Evolutionary conservation across 2,113 vertebrate species (phyloP).

Genomic region (Pagrus major): DNA sequence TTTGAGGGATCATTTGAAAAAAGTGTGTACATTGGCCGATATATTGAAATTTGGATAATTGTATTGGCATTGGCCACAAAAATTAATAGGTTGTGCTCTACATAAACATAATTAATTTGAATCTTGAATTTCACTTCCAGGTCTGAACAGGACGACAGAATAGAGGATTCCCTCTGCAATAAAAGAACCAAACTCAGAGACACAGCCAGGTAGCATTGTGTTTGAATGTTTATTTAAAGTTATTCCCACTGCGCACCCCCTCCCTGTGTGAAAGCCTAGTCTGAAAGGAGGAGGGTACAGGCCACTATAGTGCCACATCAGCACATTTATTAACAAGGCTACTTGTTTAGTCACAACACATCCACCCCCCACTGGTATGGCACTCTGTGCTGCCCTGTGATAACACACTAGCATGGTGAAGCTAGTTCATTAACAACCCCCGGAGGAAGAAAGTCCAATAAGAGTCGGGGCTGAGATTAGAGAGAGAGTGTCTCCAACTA

Average conservation of each 20-base stretch:
- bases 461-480: slow-evolving; percentile 17
- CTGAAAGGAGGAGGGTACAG: slow-evolving; percentile 93
- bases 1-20: too few relatives aligned
- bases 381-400: slow-evolving; percentile 76
- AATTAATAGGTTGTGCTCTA: too few relatives aligned
- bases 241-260: slow-evolving; percentile 66
- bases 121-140: not conserved
- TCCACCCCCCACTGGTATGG: slow-evolving; percentile 67
- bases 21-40: too few relatives aligned
- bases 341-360: slow-evolving; percentile 63
- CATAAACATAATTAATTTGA: too few relatives aligned
- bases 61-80: too few relatives aligned
- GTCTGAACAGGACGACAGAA: not conserved
- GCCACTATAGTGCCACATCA: slow-evolving; percentile 89
- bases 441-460: slow-evolving; percentile 44
- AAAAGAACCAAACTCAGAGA: slow-evolving; percentile 30
- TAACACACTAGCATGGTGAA: slow-evolving; percentile 68
- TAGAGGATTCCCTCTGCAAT: not conserved
- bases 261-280: slow-evolving; percentile 82
- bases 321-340: slow-evolving; percentile 83
- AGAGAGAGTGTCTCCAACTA: slow-evolving; percentile 50
- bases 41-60: too few relatives aligned
- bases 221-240: slow-evolving; percentile 80
- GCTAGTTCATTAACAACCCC: slow-evolving; percentile 49
- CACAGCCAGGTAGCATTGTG: slow-evolving; percentile 25